Conservation (phyloP, 2,113 vertebrate species). For the Cervus canadensis region DNA sequence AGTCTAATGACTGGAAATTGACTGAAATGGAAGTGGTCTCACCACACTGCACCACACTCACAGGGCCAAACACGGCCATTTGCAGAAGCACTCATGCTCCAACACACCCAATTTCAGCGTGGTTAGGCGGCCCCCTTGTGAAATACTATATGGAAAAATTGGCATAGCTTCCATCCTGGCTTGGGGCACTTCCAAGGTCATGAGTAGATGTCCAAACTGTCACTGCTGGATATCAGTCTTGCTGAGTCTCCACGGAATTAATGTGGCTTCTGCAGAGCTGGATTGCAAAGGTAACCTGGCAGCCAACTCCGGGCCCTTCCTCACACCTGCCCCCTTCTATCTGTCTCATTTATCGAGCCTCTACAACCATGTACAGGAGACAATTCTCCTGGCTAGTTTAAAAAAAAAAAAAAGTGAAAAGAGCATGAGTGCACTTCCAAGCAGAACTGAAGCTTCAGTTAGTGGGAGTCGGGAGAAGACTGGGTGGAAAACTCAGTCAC, state of each 20-base stretch:
- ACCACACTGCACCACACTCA: neutral
- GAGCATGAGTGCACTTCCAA: neutral
- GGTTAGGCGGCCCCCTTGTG: neutral
- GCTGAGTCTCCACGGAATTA: conserved; percentile 40
- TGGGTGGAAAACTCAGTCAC: neutral
- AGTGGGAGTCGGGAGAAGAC: neutral
- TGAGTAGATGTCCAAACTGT: conserved; percentile 62
- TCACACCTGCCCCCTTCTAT: conserved; percentile 46
- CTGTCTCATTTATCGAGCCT: conserved; percentile 61
- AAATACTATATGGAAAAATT: conserved; percentile 8
- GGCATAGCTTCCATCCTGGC: conserved; percentile 31
- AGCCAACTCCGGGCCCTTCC: conserved; percentile 29
- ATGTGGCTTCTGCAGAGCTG: conserved; percentile 18
- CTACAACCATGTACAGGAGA: neutral
- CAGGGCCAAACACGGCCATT: neutral
- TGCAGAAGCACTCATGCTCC: neutral
- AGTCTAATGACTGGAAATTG: neutral
- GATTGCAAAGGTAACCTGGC: conserved; percentile 51
- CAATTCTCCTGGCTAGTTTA: neutral
- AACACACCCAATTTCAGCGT: neutral
- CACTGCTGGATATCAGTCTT: conserved; percentile 57
- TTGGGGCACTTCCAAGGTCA: conserved; percentile 64
- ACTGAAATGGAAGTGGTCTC: neutral
- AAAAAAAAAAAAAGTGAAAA: neutral
- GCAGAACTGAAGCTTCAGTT: neutral